These are phyloP conservation scores for Halocaridina rubra DNA, from an alignment of 2,888 invertebrate genomes.

Conservation along the genomic window DNA sequence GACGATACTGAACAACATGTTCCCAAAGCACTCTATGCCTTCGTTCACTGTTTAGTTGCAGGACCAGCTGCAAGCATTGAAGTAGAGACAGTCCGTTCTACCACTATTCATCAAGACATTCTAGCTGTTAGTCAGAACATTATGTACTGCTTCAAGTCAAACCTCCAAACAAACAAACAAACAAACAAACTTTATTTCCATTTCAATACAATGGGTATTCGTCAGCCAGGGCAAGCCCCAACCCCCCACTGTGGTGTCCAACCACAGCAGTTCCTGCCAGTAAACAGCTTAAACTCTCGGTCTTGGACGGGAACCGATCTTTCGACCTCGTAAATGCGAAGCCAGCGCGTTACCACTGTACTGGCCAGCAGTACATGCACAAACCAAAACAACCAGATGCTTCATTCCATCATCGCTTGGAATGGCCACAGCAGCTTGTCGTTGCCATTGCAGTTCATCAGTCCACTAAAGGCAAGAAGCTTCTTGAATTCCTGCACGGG, in stretches of 20 bases:
- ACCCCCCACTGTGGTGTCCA: no score
- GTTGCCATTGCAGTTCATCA: constrained; percentile 21
- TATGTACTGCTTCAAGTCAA: constrained; percentile 13
- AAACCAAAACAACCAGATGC: no score
- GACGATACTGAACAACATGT: constrained; percentile 2
- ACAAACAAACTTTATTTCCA: not conserved
- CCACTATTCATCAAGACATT: constrained; percentile 1
- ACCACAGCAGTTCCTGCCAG: no score
- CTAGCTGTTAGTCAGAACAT: not conserved
- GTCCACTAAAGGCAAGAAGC: constrained; percentile 21
- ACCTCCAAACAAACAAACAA: not conserved
- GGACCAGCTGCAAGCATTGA: not conserved
- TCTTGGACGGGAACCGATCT: no score
- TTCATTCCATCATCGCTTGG: constrained; percentile 6
- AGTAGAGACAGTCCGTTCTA: no score
- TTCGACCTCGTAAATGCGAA: no score
- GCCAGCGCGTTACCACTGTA: no score
- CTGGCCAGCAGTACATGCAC: no score
- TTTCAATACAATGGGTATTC: no score
- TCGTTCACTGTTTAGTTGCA: not conserved
- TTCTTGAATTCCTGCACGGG: no score
- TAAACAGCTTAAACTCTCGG: no score
- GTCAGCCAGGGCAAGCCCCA: no score
- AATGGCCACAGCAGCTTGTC: constrained; percentile 25
- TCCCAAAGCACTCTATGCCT: not conserved